Percentiles rank a stretch among this genome's conserved stretches.
These are phyloP conservation scores for Heliconius himera DNA, from an alignment of 1,140 invertebrate genomes.

Conservation along the genomic window DNA sequence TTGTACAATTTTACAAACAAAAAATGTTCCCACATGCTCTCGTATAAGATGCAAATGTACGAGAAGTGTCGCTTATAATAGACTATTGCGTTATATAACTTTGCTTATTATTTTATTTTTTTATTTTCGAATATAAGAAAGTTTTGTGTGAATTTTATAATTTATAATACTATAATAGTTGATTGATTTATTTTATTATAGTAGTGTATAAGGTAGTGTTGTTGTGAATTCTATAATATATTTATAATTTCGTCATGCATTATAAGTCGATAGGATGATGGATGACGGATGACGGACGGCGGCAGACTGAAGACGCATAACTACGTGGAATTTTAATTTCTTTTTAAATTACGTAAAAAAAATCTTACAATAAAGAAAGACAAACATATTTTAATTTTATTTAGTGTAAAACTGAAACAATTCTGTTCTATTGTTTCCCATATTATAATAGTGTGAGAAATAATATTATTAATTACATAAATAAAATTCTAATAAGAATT, in stretches of 20 bases:
- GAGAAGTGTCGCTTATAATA: not conserved
- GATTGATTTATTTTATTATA: too few species aligned
- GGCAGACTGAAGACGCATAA: not conserved
- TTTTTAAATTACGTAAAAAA: not conserved
- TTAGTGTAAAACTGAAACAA: not conserved
- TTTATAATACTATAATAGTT: too few species aligned
- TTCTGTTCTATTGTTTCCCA: not conserved
- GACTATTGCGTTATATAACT: not conserved
- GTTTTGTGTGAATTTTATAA: too few species aligned
- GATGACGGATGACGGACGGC: not conserved
- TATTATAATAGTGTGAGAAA: not conserved
- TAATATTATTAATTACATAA: not conserved
- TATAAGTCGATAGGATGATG: not conserved
- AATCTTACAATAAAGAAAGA: not conserved
- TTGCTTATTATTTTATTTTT: not conserved
- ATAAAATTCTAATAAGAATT: not conserved
- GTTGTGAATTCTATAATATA: too few species aligned
- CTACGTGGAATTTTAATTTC: not conserved
- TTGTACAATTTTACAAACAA: slow-evolving; percentile 28
- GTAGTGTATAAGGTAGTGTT: too few species aligned
- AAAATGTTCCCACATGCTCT: slow-evolving; percentile 26
- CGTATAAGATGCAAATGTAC: not conserved
- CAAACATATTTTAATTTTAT: not conserved
- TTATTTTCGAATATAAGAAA: too few species aligned
- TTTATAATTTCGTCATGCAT: too few species aligned